Percentiles rank a stretch among this genome's conserved stretches.
These are phyloP conservation scores for Lepus oiostolus DNA, from an alignment of 2,797 vertebrate genomes.

Conservation along the genomic window DNA sequence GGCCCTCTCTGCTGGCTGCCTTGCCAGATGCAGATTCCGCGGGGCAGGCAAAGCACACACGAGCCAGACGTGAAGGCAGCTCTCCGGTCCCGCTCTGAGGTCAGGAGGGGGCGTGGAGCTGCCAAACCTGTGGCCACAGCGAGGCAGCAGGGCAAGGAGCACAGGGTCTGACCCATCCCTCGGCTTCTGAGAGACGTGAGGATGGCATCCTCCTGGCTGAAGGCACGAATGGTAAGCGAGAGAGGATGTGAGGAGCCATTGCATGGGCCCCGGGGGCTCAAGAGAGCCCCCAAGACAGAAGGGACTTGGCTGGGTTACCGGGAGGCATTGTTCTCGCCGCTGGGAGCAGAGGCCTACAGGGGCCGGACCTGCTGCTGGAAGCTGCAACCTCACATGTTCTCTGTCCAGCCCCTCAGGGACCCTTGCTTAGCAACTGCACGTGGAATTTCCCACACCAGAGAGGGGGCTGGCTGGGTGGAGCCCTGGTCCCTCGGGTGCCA, in stretches of 20 bases:
- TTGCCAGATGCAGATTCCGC: neutral
- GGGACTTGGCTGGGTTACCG: neutral
- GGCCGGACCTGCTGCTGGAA: neutral
- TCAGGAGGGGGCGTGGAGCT: neutral
- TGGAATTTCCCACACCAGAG: neutral
- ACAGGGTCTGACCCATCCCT: neutral
- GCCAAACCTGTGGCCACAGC: neutral
- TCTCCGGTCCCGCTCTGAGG: neutral
- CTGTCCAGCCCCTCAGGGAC: neutral
- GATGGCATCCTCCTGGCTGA: neutral
- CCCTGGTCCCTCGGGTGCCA: neutral
- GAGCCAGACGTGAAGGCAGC: neutral
- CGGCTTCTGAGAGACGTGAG: neutral
- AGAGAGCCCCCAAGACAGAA: neutral
- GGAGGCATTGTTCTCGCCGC: neutral
- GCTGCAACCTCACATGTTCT: neutral
- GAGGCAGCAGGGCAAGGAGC: neutral
- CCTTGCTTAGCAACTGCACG: neutral
- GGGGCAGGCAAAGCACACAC: neutral
- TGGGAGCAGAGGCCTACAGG: neutral
- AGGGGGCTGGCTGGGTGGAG: neutral
- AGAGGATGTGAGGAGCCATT: neutral
- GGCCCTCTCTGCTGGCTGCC: neutral
- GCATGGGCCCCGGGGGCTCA: neutral
- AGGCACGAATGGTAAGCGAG: neutral